phyloP scores from a whole-genome alignment of 53 echinoderm and acorn worm genomes.

The Paracentrotus lividus region DNA sequence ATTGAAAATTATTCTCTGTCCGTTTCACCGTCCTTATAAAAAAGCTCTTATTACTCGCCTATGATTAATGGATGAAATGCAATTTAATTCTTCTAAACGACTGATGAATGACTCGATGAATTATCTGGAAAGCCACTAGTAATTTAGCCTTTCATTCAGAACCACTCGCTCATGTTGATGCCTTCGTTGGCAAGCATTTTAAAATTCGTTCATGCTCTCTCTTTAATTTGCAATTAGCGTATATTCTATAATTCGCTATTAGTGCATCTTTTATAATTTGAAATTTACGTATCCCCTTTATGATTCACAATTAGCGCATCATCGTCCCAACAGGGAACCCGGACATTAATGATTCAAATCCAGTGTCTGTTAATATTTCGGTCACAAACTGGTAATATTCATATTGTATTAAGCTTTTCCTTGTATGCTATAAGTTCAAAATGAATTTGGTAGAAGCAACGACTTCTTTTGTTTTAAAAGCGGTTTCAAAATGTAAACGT shows the following conservation, averaged over 20 bases:
- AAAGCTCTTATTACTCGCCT: neutral
- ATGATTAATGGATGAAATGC: neutral
- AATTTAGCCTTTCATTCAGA: neutral
- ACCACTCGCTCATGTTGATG: neutral
- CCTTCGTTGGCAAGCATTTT: neutral
- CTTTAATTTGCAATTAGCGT: conserved; percentile 24
- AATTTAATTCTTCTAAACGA: conserved; percentile 30
- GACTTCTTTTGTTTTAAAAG: no score
- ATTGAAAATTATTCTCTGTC: neutral
- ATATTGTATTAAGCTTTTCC: neutral
- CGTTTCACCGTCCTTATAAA: neutral
- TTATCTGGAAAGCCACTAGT: neutral
- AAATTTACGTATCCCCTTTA: no score
- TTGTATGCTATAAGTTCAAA: no score
- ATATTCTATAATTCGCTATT: no score
- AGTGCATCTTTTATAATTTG: no score
- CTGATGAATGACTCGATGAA: conserved; percentile 15
- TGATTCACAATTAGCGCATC: conserved; percentile 18
- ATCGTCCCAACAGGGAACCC: neutral
- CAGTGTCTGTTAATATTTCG: neutral
- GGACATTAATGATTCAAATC: neutral
- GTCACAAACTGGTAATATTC: neutral
- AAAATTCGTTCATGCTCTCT: neutral
- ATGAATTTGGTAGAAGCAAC: no score
- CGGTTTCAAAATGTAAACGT: no score